phyloP scores from a whole-genome alignment of 2,113 vertebrate species.

The Pollachius pollachius region DNA sequence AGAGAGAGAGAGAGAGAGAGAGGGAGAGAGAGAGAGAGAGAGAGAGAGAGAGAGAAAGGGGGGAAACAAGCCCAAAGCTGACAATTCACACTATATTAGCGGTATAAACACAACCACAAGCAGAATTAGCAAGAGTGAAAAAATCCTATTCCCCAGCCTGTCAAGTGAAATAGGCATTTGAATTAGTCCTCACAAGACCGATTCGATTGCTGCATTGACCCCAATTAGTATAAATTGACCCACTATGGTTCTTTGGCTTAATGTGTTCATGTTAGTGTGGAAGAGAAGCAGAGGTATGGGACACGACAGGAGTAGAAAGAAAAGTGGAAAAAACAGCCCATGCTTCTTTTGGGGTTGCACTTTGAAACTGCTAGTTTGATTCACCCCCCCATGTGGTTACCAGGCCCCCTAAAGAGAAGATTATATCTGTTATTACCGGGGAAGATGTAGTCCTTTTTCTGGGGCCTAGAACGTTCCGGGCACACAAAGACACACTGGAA shows the following conservation, averaged over 20 bases:
- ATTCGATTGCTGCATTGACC: slow-evolving; percentile 55
- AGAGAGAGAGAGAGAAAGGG: neutral
- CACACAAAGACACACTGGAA: slow-evolving; percentile 16
- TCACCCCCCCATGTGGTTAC: slow-evolving; percentile 11
- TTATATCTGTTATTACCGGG: slow-evolving; percentile 32
- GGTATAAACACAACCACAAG: slow-evolving; percentile 38
- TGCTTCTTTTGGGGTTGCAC: neutral
- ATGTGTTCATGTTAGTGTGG: slow-evolving; percentile 1
- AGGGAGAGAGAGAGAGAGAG: slow-evolving; percentile 6
- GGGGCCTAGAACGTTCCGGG: slow-evolving; percentile 27
- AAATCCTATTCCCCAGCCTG: slow-evolving; percentile 46
- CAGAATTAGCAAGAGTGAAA: slow-evolving; percentile 45
- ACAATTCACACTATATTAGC: slow-evolving; percentile 57
- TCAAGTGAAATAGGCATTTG: slow-evolving; percentile 51
- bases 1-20: slow-evolving; percentile 10
- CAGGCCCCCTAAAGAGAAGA: slow-evolving; percentile 36
- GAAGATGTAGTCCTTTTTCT: slow-evolving; percentile 15
- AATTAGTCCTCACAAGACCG: slow-evolving; percentile 51
- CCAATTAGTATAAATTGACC: slow-evolving; percentile 58
- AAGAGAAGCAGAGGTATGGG: neutral
- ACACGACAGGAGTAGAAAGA: slow-evolving; percentile 19
- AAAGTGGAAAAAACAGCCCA: slow-evolving; percentile 20
- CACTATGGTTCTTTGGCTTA: slow-evolving; percentile 22
- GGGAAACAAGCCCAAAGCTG: slow-evolving; percentile 43
- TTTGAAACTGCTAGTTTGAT: slow-evolving; percentile 14